Evolutionary conservation across 2,797 vertebrate species (phyloP).

Genomic region (Capromys pilorides): DNA sequence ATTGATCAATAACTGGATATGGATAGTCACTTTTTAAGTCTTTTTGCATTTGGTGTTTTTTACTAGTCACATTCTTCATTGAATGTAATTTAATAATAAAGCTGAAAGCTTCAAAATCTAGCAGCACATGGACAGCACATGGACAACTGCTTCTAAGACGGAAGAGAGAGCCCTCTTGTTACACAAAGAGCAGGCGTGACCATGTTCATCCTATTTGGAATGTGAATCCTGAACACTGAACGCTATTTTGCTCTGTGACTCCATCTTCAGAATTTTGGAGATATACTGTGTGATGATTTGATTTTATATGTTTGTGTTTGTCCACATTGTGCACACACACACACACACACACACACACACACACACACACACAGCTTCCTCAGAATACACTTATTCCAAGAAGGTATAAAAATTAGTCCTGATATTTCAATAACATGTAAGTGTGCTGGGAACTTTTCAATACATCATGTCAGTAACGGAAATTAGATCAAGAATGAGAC

Average conservation of each 20-base stretch:
- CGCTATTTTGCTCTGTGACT: conserved; percentile 19
- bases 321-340: not conserved
- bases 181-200: not conserved
- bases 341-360: not conserved
- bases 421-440: not conserved
- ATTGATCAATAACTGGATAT: not conserved
- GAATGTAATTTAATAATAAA: conserved; percentile 25
- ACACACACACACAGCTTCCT: not conserved
- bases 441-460: not conserved
- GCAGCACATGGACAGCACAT: not conserved
- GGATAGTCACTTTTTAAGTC: not conserved
- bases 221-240: not conserved
- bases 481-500: not conserved
- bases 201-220: not conserved
- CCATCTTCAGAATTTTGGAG: conserved; percentile 19
- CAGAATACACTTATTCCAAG: not conserved
- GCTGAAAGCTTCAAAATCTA: not conserved
- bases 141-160: not conserved
- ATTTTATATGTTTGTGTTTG: not conserved
- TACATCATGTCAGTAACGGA: not conserved
- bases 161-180: not conserved
- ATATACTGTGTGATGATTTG: not conserved
- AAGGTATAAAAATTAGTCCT: not conserved
- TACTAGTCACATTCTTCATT: not conserved
- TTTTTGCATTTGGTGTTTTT: not conserved